These are phyloP conservation scores for Bubo scandiacus DNA, from an alignment of 2,113 vertebrate genomes.

Conservation along the genomic window DNA sequence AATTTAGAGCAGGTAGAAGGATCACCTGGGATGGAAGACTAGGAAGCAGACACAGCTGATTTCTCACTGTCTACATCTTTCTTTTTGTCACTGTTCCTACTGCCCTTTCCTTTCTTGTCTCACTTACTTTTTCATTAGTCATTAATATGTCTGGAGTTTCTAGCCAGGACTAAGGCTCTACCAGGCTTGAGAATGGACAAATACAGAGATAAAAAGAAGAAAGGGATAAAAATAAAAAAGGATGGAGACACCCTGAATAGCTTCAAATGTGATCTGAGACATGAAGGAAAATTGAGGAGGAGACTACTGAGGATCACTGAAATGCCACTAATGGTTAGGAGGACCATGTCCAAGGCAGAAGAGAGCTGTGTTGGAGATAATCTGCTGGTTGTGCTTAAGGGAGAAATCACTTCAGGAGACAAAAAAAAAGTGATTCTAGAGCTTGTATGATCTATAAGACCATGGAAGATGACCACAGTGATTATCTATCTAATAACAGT, in stretches of 20 bases:
- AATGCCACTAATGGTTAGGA: neutral
- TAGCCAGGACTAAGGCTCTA: neutral
- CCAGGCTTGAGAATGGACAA: neutral
- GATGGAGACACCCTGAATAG: neutral
- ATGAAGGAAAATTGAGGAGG: neutral
- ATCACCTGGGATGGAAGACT: constrained; percentile 25
- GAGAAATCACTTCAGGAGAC: neutral
- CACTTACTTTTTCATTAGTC: neutral
- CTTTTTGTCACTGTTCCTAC: neutral
- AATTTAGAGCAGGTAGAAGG: constrained; percentile 58
- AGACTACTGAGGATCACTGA: neutral
- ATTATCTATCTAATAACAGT: neutral
- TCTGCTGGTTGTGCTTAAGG: neutral
- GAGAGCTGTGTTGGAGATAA: neutral
- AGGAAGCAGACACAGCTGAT: constrained; percentile 23
- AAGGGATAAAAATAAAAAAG: neutral
- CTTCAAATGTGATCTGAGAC: neutral
- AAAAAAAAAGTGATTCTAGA: neutral
- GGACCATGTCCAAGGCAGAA: neutral
- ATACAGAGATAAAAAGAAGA: neutral
- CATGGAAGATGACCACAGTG: neutral
- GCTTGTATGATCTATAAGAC: neutral
- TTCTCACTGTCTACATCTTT: constrained; percentile 35
- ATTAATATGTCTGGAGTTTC: neutral
- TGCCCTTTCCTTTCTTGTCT: neutral